Percentiles rank a stretch among this genome's conserved stretches.
phyloP scores from a whole-genome alignment of 2,888 invertebrate genomes.

The Aphidius colemani region DNA sequence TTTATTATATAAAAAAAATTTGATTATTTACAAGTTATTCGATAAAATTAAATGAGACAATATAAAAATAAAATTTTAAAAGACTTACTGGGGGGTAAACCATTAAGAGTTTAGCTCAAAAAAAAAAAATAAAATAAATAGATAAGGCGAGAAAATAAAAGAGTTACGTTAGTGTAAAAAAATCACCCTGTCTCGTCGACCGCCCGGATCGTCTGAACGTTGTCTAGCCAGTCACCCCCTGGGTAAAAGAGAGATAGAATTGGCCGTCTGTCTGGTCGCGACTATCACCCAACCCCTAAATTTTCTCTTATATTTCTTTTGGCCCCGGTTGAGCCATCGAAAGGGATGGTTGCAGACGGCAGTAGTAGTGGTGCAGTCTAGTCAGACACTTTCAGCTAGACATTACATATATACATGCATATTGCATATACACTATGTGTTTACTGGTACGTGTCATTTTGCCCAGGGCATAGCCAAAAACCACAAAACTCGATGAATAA shows the following conservation, averaged over 20 bases:
- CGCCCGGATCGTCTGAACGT: conserved; percentile 60
- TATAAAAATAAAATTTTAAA: too few relatives aligned
- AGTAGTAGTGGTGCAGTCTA: conserved; percentile 37
- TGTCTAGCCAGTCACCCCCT: conserved; percentile 60
- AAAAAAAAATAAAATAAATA: too few relatives aligned
- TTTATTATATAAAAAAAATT: too few relatives aligned
- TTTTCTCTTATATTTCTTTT: conserved; percentile 53
- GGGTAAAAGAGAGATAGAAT: conserved; percentile 35
- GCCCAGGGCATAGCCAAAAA: neutral
- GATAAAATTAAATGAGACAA: too few relatives aligned
- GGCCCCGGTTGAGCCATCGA: conserved; percentile 43
- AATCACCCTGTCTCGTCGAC: conserved; percentile 48
- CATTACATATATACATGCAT: conserved; percentile 37
- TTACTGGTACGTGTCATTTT: conserved; percentile 26
- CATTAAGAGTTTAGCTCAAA: too few relatives aligned
- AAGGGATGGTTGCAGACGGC: conserved; percentile 33
- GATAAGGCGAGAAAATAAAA: neutral
- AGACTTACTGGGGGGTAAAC: too few relatives aligned
- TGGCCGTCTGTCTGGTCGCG: conserved; percentile 31
- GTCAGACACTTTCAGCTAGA: conserved; percentile 37
- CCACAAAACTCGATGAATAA: too few relatives aligned
- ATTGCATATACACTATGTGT: conserved; percentile 41
- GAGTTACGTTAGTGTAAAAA: conserved; percentile 12
- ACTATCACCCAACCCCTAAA: conserved; percentile 34
- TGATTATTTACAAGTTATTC: too few relatives aligned